Conservation (phyloP, 2,113 vertebrate genomes). For the Xiphophorus couchianus region DNA sequence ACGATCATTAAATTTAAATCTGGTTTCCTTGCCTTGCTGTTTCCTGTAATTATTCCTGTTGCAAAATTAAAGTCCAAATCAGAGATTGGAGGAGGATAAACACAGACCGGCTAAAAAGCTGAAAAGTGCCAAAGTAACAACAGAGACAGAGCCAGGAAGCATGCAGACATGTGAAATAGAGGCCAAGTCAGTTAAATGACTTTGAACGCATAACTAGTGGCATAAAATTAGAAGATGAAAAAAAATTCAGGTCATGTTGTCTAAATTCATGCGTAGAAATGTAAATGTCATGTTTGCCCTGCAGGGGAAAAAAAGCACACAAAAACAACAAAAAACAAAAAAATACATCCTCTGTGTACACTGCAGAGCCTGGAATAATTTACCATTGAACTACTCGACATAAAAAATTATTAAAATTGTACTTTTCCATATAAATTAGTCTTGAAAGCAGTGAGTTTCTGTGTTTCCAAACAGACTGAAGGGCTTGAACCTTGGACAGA, state of each 20-base stretch:
- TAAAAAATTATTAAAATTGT: background rate
- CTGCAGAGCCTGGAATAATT: background rate
- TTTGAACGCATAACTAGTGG: background rate
- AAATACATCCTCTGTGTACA: background rate
- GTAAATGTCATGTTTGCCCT: no score
- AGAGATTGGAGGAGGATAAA: constrained; percentile 46
- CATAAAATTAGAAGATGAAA: background rate
- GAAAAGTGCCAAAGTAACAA: constrained; percentile 40
- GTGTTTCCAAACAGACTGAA: background rate
- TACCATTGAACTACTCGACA: background rate
- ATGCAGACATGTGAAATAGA: background rate
- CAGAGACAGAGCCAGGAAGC: constrained; percentile 43
- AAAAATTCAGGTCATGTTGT: background rate
- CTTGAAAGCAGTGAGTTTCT: background rate
- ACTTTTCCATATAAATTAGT: background rate
- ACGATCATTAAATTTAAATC: background rate
- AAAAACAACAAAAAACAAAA: no score
- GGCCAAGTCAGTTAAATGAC: background rate
- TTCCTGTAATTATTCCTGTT: constrained; percentile 61
- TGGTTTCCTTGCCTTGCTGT: constrained; percentile 34
- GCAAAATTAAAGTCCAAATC: constrained; percentile 55
- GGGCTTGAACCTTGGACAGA: no score
- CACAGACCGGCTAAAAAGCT: constrained; percentile 7
- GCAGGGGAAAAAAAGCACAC: no score
- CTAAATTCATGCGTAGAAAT: background rate